These are phyloP conservation scores for Trachelus stipa DNA, from an alignment of 2,888 invertebrate genomes.

Conservation along the genomic window DNA sequence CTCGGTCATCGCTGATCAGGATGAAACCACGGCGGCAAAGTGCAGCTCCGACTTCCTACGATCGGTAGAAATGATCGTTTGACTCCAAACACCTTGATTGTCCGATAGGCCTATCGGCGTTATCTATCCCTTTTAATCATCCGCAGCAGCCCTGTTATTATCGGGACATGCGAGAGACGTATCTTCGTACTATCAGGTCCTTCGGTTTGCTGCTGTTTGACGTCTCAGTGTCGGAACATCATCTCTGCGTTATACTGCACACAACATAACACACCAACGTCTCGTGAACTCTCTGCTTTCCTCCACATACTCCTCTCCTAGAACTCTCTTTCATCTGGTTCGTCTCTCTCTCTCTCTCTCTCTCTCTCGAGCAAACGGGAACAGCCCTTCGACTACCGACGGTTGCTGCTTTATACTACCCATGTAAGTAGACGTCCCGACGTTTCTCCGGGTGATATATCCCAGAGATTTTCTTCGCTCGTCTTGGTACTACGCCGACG, in stretches of 20 bases:
- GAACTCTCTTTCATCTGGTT: constrained; percentile 1
- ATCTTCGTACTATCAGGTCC: not conserved
- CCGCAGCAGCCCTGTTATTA: not conserved
- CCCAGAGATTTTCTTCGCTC: not conserved
- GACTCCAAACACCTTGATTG: not conserved
- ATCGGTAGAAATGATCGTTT: not conserved
- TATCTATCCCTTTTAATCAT: not conserved
- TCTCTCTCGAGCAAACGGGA: not conserved
- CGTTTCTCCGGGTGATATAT: not conserved
- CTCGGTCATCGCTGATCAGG: not conserved
- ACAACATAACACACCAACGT: constrained; percentile 30
- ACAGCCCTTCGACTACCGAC: not conserved
- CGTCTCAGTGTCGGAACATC: constrained; percentile 5
- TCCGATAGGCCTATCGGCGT: constrained; percentile 21
- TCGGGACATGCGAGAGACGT: not conserved
- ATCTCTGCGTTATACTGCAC: constrained; percentile 30
- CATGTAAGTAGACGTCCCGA: not conserved
- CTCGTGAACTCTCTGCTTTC: constrained; percentile 11
- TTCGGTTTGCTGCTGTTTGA: constrained; percentile 15
- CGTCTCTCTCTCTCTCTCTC: too few relatives aligned
- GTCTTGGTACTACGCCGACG: not conserved
- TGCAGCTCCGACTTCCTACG: not conserved
- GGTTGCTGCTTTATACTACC: not conserved
- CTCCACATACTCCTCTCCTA: not conserved
- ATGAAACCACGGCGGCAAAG: not conserved